Base-by-base conservation (phyloP, 2,888 invertebrate genomes). In the Drosophila emarginata region DNA sequence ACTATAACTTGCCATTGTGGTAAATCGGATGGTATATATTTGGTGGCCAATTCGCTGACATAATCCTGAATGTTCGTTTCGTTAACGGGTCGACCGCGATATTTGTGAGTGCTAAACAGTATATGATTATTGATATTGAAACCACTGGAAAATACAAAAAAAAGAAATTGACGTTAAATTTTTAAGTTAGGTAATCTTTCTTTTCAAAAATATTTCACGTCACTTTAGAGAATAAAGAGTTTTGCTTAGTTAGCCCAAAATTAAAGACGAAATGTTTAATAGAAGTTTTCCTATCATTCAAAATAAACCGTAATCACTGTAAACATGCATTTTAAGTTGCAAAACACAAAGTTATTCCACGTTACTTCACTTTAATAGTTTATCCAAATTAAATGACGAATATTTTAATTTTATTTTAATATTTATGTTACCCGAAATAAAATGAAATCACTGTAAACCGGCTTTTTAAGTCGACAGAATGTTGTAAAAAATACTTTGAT, bases 1-100 rank as follows among this genome's bases (percentile, higher is more conserved):
- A 96, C 93, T 40, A 95, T 94, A 61, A 96, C 94, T 89, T 97
- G 96, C 97, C 97, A 97, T 12, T 96, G 96, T 0, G 97, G 94
- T 64, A 94, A 93, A 61, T 95, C 94, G 1, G 92, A 92, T 5
- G 96, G 94, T 63, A 97, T 93, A 89, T 95, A 96, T 92, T 96
- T 96, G 2, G 95, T 94, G 26, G 96, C 94, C 67, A 95, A 93
- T 63, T 96, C 96, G 84, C 96, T 96, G 56, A 96, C 94, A 87
- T 94, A 96, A 36, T 96, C 96, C 93, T 96, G 96, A 75, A 96
- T 94, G 87, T 96, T 96, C 51, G 92, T 92, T 64, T 96, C 96
- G 18, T 93, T 94, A 4, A 96, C 94, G 0, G 94, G 93, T 7
- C 96, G 93, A 11, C 96, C 95, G 68, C 95, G 94, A 85, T 94